Evolutionary conservation across 2,797 vertebrate genomes (phyloP).

Genomic region (Sebastes flavidus): DNA sequence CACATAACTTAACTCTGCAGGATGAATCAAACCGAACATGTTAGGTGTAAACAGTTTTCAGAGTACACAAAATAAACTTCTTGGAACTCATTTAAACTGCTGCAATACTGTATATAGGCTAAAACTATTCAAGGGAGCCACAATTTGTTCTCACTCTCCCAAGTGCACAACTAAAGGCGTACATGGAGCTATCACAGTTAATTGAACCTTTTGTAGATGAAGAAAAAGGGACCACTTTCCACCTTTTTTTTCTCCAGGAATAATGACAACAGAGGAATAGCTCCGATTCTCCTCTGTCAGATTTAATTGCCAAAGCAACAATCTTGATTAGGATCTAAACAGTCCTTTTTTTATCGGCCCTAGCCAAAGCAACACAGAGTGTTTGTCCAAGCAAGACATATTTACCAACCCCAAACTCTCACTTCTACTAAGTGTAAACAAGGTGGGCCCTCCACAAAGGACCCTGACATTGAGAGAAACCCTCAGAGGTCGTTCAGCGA

Average conservation of each 20-base stretch:
- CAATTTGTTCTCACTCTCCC: conserved; percentile 14
- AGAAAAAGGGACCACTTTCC: conserved; percentile 35
- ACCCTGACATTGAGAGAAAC: conserved; percentile 54
- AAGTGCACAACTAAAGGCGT: conserved; percentile 10
- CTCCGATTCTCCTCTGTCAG: conserved; percentile 60
- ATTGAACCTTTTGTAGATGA: conserved; percentile 52
- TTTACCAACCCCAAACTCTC: conserved; percentile 48
- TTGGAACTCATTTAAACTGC: conserved; percentile 28
- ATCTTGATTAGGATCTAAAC: conserved; percentile 73
- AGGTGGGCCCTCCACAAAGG: conserved; percentile 35
- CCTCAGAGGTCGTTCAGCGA: conserved; percentile 32
- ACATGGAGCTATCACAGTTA: conserved; percentile 44
- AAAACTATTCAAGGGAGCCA: conserved; percentile 21
- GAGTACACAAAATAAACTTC: neutral
- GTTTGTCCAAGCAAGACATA: conserved; percentile 67
- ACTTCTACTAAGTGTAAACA: conserved; percentile 50
- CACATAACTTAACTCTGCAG: conserved; percentile 2
- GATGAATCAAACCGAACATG: neutral
- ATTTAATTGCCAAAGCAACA: conserved; percentile 71
- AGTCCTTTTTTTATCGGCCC: conserved; percentile 49
- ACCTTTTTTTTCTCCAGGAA: conserved; percentile 19
- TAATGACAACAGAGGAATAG: conserved; percentile 50
- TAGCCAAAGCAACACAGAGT: conserved; percentile 26
- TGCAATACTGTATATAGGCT: conserved; percentile 13
- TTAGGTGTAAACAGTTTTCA: neutral